Evolutionary conservation across 2,888 invertebrate genomes (phyloP).

Genomic region (Folsomia candida): DNA sequence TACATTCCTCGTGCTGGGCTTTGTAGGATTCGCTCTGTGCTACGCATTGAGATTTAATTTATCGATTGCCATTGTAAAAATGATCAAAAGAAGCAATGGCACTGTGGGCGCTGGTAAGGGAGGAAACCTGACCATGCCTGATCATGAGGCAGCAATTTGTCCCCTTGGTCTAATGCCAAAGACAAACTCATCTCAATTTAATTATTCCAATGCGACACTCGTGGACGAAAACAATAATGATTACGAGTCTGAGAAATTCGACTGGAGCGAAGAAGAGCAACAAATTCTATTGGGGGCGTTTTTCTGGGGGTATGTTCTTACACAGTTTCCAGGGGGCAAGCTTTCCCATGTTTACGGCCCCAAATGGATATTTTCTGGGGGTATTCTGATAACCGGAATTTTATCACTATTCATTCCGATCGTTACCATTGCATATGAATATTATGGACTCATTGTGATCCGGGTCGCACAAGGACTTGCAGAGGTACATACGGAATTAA

Average conservation of each 20-base stretch:
- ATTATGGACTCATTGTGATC: conserved; percentile 68
- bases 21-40: conserved; percentile 56
- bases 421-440: conserved; percentile 68
- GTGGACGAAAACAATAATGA: too few relatives aligned
- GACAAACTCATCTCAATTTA: too few relatives aligned
- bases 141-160: too few relatives aligned
- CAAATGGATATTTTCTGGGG: conserved; percentile 77
- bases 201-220: too few relatives aligned
- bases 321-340: conserved; percentile 76
- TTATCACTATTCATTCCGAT: conserved; percentile 79
- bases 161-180: too few relatives aligned
- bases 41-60: conserved; percentile 58
- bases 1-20: conserved; percentile 55
- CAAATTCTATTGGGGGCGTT: conserved; percentile 58
- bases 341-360: conserved; percentile 80
- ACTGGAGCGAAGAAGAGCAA: conserved; percentile 61
- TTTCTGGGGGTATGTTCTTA: conserved; percentile 80
- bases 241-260: conserved; percentile 58
- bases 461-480: conserved; percentile 79
- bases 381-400: conserved; percentile 77
- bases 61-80: conserved; percentile 61
- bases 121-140: too few relatives aligned
- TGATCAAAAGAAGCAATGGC: conserved; percentile 52
- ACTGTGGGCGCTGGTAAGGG: too few relatives aligned
- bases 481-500: conserved; percentile 64